phyloP scores from a whole-genome alignment of 2,113 vertebrate genomes.

The Chascanopsetta lugubris region DNA sequence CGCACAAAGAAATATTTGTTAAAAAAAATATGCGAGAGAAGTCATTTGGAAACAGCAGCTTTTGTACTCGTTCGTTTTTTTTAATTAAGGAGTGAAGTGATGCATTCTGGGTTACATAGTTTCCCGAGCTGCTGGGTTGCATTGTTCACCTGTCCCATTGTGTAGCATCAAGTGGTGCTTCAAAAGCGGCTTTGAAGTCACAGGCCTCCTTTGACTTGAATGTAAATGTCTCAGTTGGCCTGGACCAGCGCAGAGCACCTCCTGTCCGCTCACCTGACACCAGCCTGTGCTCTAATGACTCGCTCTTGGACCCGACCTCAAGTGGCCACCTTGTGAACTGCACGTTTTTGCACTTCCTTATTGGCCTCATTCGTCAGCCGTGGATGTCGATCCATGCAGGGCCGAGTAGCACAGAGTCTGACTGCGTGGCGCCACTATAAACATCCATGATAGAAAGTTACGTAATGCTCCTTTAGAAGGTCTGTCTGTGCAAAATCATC shows the following conservation, averaged over 20 bases:
- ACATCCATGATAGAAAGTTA: too few relatives aligned
- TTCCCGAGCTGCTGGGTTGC: conserved; percentile 20
- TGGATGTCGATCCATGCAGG: too few relatives aligned
- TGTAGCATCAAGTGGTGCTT: conserved; percentile 58
- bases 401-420: too few relatives aligned
- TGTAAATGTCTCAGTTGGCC: conserved; percentile 55
- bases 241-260: conserved; percentile 41
- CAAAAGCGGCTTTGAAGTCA: conserved; percentile 65
- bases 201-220: conserved; percentile 59
- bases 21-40: conserved; percentile 44
- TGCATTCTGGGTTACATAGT: conserved; percentile 71
- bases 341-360: too few relatives aligned
- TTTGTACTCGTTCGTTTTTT: conserved; percentile 51
- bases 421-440: too few relatives aligned
- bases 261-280: conserved; percentile 58
- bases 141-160: conserved; percentile 55
- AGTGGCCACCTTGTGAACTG: too few relatives aligned
- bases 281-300: conserved; percentile 35
- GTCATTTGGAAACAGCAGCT: conserved; percentile 24
- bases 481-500: background rate
- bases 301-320: too few relatives aligned
- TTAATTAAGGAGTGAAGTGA: conserved; percentile 37
- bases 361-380: too few relatives aligned
- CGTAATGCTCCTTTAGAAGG: too few relatives aligned
- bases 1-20: conserved; percentile 24